phyloP scores from a whole-genome alignment of 2,113 vertebrate genomes.

The Sorex araneus region DNA sequence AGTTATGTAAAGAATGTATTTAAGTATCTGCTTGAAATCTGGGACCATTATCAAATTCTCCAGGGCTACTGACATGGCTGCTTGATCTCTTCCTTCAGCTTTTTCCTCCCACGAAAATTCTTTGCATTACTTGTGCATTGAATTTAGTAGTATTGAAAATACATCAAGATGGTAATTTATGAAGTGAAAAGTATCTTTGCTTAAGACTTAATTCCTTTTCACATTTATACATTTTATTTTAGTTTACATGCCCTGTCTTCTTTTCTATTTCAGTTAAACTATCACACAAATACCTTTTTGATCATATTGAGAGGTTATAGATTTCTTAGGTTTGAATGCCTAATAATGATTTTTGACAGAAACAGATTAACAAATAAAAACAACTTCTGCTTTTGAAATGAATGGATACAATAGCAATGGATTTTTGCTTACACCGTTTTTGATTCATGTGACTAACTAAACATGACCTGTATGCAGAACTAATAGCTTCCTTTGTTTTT shows the following conservation, averaged over 20 bases:
- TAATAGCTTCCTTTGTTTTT: neutral
- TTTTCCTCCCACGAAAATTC: conserved; percentile 78
- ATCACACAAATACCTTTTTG: no score
- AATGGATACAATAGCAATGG: neutral
- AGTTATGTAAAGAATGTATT: conserved; percentile 87
- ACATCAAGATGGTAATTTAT: conserved; percentile 64
- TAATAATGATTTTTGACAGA: neutral
- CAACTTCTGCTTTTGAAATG: neutral
- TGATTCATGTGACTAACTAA: neutral
- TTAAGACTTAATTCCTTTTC: neutral
- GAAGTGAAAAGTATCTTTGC: conserved; percentile 40
- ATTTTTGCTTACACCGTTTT: neutral
- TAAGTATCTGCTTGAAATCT: conserved; percentile 86
- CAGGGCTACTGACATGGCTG: conserved; percentile 46
- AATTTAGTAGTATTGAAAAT: conserved; percentile 33
- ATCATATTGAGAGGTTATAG: neutral
- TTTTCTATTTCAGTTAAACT: neutral
- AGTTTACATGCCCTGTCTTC: neutral
- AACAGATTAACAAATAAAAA: neutral
- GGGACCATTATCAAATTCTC: conserved; percentile 77
- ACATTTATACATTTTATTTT: neutral
- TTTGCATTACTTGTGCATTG: conserved; percentile 63
- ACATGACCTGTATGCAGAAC: neutral
- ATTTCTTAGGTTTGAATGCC: neutral
- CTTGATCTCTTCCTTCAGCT: conserved; percentile 76